Conservation (phyloP, 1,140 invertebrate species). For the Drosophila kurseongensis region DNA sequence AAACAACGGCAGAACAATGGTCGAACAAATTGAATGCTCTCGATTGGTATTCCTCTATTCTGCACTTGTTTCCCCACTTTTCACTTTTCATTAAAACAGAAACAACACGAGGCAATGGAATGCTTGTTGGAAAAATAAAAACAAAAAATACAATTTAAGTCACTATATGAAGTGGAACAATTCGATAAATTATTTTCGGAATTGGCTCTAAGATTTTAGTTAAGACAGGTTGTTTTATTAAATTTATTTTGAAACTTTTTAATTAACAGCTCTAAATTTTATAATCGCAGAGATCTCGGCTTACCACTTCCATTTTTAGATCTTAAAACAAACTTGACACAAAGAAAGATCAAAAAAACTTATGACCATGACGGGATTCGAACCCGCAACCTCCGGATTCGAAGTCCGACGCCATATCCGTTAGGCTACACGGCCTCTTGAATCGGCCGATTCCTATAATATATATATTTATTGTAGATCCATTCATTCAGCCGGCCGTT, state of each 20-base stretch:
- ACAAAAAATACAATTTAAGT: neutral
- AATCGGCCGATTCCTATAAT: neutral
- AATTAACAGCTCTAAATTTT: too few species aligned
- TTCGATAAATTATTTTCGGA: neutral
- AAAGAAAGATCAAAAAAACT: too few species aligned
- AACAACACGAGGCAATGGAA: neutral
- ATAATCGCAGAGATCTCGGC: too few species aligned
- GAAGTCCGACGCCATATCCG: too few species aligned
- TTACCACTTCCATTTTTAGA: too few species aligned
- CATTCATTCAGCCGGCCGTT: neutral
- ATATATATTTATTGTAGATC: neutral
- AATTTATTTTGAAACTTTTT: too few species aligned
- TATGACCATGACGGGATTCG: too few species aligned
- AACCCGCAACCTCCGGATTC: too few species aligned
- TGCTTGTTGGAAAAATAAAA: neutral
- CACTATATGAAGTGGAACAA: neutral
- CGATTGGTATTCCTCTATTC: constrained; percentile 13
- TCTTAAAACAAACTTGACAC: too few species aligned
- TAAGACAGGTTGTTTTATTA: too few species aligned
- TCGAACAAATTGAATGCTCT: constrained; percentile 39
- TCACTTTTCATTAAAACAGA: constrained; percentile 24
- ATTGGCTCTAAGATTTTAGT: too few species aligned
- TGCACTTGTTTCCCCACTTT: constrained; percentile 1
- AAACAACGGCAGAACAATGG: constrained; percentile 34
- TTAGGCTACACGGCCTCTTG: too few species aligned